Percentiles rank a stretch among this genome's conserved stretches.
Conservation (phyloP, 2,797 vertebrate genomes). For the Danio aesculapii region DNA sequence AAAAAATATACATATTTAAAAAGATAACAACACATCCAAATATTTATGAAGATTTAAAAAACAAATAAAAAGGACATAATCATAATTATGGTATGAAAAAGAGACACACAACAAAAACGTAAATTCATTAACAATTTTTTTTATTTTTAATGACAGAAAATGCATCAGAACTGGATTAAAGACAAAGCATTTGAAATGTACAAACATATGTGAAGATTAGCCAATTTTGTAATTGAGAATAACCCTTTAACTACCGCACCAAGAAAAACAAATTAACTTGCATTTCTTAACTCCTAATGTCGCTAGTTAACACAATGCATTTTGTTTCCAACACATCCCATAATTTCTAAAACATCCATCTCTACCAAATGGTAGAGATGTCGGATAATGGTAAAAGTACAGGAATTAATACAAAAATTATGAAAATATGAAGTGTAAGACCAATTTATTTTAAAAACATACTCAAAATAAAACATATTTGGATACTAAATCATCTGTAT, state of each 20-base stretch:
- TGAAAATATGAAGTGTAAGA: no score
- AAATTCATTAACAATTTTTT: background rate
- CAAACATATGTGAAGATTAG: background rate
- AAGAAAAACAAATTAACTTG: no score
- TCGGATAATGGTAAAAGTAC: no score
- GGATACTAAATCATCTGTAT: no score
- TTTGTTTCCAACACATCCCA: no score
- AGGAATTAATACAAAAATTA: no score
- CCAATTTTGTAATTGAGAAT: background rate
- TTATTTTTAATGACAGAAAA: background rate
- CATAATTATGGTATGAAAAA: background rate
- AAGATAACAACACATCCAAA: background rate
- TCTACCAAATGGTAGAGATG: no score
- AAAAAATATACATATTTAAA: background rate
- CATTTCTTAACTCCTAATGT: no score
- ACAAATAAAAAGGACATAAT: background rate
- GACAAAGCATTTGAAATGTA: background rate
- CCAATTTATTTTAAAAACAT: no score
- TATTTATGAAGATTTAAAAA: background rate
- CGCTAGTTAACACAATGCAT: no score
- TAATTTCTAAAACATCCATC: no score
- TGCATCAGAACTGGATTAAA: background rate
- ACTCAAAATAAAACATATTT: no score
- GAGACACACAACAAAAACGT: background rate
- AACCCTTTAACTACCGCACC: background rate